Percentiles rank a stretch among this genome's conserved stretches.
These are phyloP conservation scores for Lasioglossum pauxillum DNA, from an alignment of 2,888 invertebrate species.

Conservation along the genomic window DNA sequence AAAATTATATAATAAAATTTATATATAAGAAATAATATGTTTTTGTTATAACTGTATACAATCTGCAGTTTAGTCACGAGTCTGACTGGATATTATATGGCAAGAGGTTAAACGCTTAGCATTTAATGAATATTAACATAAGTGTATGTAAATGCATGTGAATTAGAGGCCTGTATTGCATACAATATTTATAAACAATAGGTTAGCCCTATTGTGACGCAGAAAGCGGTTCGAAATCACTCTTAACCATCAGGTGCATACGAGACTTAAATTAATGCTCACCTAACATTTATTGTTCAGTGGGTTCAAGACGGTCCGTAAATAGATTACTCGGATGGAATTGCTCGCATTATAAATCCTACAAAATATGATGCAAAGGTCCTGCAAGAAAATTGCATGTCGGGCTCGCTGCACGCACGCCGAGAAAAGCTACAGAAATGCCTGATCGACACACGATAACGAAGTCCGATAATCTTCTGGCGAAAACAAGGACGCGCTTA, in stretches of 20 bases:
- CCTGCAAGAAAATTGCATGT: slow-evolving; percentile 49
- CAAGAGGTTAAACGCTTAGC: background rate
- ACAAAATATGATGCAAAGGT: background rate
- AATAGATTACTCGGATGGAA: background rate
- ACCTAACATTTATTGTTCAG: slow-evolving; percentile 2
- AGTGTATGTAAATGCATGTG: background rate
- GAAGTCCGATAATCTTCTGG: slow-evolving; percentile 26
- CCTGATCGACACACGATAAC: slow-evolving; percentile 25
- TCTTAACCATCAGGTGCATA: background rate
- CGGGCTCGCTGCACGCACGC: slow-evolving; percentile 31
- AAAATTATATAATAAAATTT: background rate
- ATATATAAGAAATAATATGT: too few species aligned
- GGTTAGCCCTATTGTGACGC: background rate
- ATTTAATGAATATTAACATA: background rate
- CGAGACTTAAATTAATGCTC: slow-evolving; percentile 10
- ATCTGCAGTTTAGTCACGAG: background rate
- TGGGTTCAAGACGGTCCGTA: background rate
- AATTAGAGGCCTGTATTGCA: background rate
- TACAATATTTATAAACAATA: background rate
- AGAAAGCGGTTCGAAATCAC: background rate
- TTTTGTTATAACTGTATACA: background rate
- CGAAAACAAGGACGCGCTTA: slow-evolving; percentile 32
- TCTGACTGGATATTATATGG: background rate
- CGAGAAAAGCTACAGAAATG: slow-evolving; percentile 23
- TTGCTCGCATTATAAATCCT: background rate